A percentile compares a stretch with the other conserved stretches of the same genome.
phyloP scores from a whole-genome alignment of 2,797 vertebrate species.

The Momotus momota region DNA sequence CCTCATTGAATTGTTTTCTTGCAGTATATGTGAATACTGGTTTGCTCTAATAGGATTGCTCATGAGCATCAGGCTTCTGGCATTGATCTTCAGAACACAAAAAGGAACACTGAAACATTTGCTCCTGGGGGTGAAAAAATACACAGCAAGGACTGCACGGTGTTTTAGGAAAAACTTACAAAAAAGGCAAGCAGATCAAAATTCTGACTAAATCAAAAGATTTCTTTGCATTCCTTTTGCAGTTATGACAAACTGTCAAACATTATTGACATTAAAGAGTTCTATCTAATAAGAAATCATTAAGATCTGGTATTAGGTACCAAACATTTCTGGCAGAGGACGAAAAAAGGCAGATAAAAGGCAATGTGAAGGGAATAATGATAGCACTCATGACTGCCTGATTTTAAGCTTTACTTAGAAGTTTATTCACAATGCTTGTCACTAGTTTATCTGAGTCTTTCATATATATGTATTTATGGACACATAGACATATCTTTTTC shows the following conservation, averaged over 20 bases:
- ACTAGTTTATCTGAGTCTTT: background rate
- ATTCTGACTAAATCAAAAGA: background rate
- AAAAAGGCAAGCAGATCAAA: background rate
- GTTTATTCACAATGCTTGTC: background rate
- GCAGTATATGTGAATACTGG: background rate
- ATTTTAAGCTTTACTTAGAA: background rate
- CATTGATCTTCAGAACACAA: constrained; percentile 48
- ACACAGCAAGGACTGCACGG: background rate
- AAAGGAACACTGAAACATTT: constrained; percentile 29
- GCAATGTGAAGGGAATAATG: background rate
- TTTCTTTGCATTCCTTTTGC: background rate
- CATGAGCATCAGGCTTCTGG: constrained; percentile 23
- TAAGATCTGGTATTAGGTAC: background rate
- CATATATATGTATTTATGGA: background rate
- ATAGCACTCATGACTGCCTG: background rate
- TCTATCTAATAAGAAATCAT: background rate
- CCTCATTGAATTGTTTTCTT: constrained; percentile 17
- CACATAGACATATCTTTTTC: background rate
- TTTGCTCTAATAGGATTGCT: constrained; percentile 58
- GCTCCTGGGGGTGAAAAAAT: background rate
- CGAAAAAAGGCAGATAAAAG: background rate
- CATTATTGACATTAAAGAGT: background rate
- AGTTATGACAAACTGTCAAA: background rate
- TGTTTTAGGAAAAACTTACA: background rate
- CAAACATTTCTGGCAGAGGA: background rate